Evolutionary conservation across 2,113 vertebrate genomes (phyloP).

Genomic region (Trogon melanurus): DNA sequence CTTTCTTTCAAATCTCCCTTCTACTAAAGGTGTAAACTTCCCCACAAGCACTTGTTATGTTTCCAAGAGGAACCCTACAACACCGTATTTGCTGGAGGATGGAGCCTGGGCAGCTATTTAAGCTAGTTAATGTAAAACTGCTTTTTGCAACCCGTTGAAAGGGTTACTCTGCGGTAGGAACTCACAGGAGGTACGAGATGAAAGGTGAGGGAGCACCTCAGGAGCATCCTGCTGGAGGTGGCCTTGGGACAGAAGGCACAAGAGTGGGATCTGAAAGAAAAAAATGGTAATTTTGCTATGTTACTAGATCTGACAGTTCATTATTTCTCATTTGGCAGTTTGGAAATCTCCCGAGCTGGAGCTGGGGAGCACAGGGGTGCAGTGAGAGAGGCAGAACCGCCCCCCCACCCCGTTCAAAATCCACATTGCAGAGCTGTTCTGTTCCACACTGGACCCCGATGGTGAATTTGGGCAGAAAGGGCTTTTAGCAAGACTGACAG

Average conservation of each 20-base stretch:
- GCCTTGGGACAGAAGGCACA: not conserved
- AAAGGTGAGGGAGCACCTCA: not conserved
- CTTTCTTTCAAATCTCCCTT: not conserved
- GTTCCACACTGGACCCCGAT: fast-evolving
- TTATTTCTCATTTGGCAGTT: not conserved
- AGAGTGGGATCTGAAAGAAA: not conserved
- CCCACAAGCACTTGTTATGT: not conserved
- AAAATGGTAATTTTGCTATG: not conserved
- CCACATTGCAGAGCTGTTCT: not conserved
- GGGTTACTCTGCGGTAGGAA: not conserved
- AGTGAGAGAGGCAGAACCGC: fast-evolving
- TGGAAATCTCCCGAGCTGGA: not conserved
- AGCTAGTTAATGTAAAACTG: not conserved
- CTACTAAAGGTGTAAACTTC: not conserved
- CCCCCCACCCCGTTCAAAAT: not conserved
- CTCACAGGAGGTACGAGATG: fast-evolving
- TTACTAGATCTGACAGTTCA: not conserved
- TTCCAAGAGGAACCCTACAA: not conserved
- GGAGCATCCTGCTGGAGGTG: fast-evolving
- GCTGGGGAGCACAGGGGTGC: not conserved
- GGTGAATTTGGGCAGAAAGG: not conserved
- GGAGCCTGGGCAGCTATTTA: not conserved
- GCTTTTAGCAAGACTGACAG: fast-evolving
- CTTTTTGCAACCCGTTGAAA: not conserved
- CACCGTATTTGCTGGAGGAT: fast-evolving